These are phyloP conservation scores for Scytalopus superciliaris DNA, from an alignment of 2,113 vertebrate genomes.

Conservation along the genomic window DNA sequence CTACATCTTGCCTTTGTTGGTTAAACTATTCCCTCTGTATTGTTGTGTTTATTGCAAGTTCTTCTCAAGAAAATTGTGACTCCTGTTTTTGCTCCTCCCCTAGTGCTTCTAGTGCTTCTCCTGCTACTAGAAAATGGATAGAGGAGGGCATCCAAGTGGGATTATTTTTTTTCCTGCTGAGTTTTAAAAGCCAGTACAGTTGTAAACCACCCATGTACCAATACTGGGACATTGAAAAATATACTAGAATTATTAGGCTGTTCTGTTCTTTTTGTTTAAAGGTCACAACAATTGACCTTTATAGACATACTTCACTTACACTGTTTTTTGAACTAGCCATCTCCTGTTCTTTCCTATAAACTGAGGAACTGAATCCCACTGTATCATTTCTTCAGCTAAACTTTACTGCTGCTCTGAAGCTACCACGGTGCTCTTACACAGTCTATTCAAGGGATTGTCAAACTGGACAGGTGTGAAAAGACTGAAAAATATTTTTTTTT, in stretches of 20 bases:
- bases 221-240: not conserved
- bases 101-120: too few species aligned
- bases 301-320: not conserved
- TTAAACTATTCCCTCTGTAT: not conserved
- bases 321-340: not conserved
- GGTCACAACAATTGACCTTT: not conserved
- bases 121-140: not conserved
- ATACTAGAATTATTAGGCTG: too few species aligned
- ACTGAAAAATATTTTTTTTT: not conserved
- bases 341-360: not conserved
- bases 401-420: not conserved
- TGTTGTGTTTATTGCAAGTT: not conserved
- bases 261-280: not conserved
- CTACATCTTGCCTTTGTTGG: not conserved
- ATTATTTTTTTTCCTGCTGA: not conserved
- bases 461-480: not conserved
- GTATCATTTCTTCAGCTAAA: not conserved
- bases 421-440: not conserved
- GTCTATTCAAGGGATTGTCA: not conserved
- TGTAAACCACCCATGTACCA: not conserved
- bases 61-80: not conserved
- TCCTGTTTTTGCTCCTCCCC: not conserved
- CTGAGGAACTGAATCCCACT: not conserved
- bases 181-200: not conserved
- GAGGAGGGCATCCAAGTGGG: not conserved